These are phyloP conservation scores for Sphecodes monilicornis DNA, from an alignment of 2,888 invertebrate genomes.

Conservation along the genomic window DNA sequence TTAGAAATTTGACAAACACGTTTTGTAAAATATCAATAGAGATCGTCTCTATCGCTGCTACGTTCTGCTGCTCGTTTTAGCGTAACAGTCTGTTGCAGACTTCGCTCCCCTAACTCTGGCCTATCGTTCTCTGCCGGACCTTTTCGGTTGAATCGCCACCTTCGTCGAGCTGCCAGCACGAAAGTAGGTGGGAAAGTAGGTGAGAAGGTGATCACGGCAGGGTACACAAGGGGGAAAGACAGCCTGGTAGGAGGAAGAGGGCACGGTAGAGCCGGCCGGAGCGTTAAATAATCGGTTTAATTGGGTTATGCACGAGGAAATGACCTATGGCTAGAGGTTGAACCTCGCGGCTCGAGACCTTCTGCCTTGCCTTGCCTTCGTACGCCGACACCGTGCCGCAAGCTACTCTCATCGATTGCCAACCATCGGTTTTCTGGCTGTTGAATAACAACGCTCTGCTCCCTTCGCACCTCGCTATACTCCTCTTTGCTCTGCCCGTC, in stretches of 20 bases:
- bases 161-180: conserved; percentile 27
- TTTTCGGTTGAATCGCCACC: conserved; percentile 3
- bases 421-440: conserved; percentile 38
- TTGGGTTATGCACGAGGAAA: conserved; percentile 83
- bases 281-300: conserved; percentile 83
- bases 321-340: conserved; percentile 77
- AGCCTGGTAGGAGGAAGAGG: background rate
- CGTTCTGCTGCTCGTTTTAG: conserved; percentile 28
- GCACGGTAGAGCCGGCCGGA: conserved; percentile 23
- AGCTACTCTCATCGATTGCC: conserved; percentile 38
- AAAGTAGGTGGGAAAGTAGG: conserved; percentile 52
- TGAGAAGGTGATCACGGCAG: conserved; percentile 44
- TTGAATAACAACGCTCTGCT: conserved; percentile 24
- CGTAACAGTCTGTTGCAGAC: background rate
- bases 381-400: conserved; percentile 17
- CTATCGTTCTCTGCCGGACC: background rate
- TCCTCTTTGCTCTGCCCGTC: background rate
- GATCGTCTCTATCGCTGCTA: background rate
- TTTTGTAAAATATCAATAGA: too few species aligned
- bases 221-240: background rate
- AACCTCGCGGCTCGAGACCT: conserved; percentile 75
- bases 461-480: background rate
- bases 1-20: too few species aligned
- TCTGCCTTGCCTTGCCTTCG: conserved; percentile 47
- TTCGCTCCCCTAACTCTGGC: conserved; percentile 1